Percentiles rank a stretch among this genome's conserved stretches.
These are phyloP conservation scores for Neosilurus mollespiculum DNA, from an alignment of 2,797 vertebrate species.

Conservation along the genomic window DNA sequence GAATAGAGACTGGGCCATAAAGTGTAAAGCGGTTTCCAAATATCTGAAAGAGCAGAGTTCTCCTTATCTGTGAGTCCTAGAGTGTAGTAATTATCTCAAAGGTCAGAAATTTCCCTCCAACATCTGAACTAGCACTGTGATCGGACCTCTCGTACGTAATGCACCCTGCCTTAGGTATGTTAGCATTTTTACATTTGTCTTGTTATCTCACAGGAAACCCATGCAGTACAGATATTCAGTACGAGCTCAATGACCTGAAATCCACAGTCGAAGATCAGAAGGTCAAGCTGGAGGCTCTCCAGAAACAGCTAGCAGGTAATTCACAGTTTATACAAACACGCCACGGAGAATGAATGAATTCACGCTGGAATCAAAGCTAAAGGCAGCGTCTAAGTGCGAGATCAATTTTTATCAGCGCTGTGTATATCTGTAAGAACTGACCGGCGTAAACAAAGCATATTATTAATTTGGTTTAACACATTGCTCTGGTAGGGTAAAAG, in stretches of 20 bases:
- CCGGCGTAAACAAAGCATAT: too few relatives aligned
- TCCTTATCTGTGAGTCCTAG: neutral
- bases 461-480: too few relatives aligned
- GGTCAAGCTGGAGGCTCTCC: constrained; percentile 11
- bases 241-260: constrained; percentile 30
- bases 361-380: too few relatives aligned
- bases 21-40: neutral
- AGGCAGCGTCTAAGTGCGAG: too few relatives aligned
- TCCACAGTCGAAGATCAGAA: constrained; percentile 17
- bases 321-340: neutral
- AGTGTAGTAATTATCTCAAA: neutral
- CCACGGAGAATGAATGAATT: too few relatives aligned
- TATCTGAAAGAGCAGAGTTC: neutral
- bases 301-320: constrained; percentile 21
- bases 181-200: too few relatives aligned
- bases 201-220: neutral
- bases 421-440: too few relatives aligned
- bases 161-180: neutral
- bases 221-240: neutral
- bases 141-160: neutral
- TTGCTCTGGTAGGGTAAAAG: too few relatives aligned
- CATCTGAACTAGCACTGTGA: neutral
- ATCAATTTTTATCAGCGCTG: too few relatives aligned
- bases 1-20: neutral
- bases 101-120: neutral